Evolutionary conservation across 2,797 vertebrate species (phyloP).

Genomic region (Kryptopterus vitreolus): DNA sequence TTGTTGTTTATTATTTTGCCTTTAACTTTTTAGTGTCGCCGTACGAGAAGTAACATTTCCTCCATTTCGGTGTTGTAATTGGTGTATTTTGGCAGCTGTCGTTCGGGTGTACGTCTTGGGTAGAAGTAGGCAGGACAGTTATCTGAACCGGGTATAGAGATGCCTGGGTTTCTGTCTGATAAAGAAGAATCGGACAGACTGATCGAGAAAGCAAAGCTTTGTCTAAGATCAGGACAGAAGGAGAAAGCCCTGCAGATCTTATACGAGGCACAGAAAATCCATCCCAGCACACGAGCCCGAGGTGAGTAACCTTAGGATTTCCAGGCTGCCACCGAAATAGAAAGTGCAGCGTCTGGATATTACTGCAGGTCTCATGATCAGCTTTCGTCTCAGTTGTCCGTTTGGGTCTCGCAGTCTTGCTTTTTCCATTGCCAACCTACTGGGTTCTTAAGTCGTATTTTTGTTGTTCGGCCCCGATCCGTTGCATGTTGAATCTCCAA

Average conservation of each 20-base stretch:
- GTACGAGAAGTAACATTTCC: neutral
- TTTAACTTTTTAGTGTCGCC: neutral
- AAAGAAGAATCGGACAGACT: conserved; percentile 78
- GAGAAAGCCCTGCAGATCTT: conserved; percentile 78
- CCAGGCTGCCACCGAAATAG: conserved; percentile 52
- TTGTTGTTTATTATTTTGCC: neutral
- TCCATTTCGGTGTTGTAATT: neutral
- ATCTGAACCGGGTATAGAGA: conserved; percentile 22
- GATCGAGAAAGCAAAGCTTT: conserved; percentile 80
- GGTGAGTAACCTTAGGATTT: conserved; percentile 69
- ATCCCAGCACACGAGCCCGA: conserved; percentile 78
- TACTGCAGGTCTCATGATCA: conserved; percentile 41
- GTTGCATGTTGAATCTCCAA: neutral
- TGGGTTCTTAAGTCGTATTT: neutral
- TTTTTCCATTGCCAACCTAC: neutral
- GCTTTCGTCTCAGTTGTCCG: neutral
- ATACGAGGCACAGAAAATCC: conserved; percentile 75
- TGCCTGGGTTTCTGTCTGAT: conserved; percentile 66
- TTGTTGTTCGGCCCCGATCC: neutral
- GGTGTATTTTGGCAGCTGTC: conserved; percentile 16
- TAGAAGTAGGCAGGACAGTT: neutral
- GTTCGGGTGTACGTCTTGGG: neutral
- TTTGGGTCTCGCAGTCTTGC: neutral
- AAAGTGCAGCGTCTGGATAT: conserved; percentile 54
- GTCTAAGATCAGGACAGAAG: conserved; percentile 76